Conservation (phyloP, 1,140 invertebrate genomes). For the Halyomorpha halys region DNA sequence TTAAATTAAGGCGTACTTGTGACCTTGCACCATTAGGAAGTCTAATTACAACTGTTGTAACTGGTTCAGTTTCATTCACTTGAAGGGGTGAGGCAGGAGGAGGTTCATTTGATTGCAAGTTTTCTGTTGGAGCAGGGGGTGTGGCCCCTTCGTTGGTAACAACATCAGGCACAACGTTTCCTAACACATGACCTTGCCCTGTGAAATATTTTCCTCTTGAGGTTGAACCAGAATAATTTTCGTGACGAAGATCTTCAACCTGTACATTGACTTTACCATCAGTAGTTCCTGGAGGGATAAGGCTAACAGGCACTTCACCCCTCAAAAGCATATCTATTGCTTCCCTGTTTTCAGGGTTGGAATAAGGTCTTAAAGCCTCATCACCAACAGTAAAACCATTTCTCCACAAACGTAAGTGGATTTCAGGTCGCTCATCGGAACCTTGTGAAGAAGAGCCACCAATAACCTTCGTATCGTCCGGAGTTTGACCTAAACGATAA, state of each 20-base stretch:
- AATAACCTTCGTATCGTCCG: background rate
- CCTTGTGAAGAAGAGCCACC: background rate
- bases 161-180: slow-evolving; percentile 1
- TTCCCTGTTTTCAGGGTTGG: background rate
- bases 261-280: slow-evolving; percentile 3
- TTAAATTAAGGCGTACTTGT: background rate
- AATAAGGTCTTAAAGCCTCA: background rate
- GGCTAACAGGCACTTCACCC: background rate
- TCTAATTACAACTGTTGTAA: background rate
- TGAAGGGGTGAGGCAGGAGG: background rate
- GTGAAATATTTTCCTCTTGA: background rate
- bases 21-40: slow-evolving; percentile 1
- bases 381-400: slow-evolving; percentile 1
- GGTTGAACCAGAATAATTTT: background rate
- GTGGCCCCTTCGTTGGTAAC: background rate
- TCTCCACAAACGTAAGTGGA: background rate
- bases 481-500: slow-evolving; percentile 1
- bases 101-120: background rate
- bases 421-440: background rate
- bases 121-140: background rate
- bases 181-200: background rate
- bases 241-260: background rate
- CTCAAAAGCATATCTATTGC: background rate
- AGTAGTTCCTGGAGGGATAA: background rate
- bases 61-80: background rate